A percentile compares a stretch with the other conserved stretches of the same genome.
Conservation (phyloP, 2,797 vertebrate genomes). For the Pangasius djambal region DNA sequence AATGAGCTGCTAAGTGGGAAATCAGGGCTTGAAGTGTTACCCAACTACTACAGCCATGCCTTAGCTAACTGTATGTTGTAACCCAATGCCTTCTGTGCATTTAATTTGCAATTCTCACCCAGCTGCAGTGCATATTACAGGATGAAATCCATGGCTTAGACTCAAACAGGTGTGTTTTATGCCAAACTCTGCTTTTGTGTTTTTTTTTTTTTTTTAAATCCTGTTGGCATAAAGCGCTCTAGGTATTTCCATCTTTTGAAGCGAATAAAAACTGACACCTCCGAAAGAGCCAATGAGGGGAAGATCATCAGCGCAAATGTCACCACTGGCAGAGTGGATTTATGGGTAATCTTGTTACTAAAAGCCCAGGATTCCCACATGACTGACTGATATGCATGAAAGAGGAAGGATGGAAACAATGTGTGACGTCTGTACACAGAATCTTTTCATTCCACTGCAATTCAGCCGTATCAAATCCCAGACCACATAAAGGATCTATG, state of each 20-base stretch:
- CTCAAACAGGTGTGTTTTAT: not conserved
- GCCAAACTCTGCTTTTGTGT: not conserved
- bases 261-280: slow-evolving; percentile 41
- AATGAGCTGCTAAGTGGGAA: not conserved
- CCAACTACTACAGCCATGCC: not conserved
- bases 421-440: slow-evolving; percentile 4
- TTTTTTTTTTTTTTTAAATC: slow-evolving; percentile 9
- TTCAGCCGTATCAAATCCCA: not conserved
- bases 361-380: slow-evolving; percentile 30
- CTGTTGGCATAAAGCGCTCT: slow-evolving; percentile 24
- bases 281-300: slow-evolving; percentile 27
- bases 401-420: slow-evolving; percentile 34
- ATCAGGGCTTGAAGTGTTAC: not conserved
- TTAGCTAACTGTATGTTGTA: not conserved
- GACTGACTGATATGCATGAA: slow-evolving; percentile 35
- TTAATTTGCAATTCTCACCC: not conserved
- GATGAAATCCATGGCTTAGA: not conserved
- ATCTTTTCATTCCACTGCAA: slow-evolving; percentile 34
- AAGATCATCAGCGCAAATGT: slow-evolving; percentile 24
- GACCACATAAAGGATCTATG: not conserved
- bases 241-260: slow-evolving; percentile 30
- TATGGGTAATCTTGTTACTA: slow-evolving; percentile 46
- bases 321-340: slow-evolving; percentile 28
- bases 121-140: not conserved
- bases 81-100: not conserved